Conservation (phyloP, 2,888 invertebrate species). For the Molorchus minor region DNA sequence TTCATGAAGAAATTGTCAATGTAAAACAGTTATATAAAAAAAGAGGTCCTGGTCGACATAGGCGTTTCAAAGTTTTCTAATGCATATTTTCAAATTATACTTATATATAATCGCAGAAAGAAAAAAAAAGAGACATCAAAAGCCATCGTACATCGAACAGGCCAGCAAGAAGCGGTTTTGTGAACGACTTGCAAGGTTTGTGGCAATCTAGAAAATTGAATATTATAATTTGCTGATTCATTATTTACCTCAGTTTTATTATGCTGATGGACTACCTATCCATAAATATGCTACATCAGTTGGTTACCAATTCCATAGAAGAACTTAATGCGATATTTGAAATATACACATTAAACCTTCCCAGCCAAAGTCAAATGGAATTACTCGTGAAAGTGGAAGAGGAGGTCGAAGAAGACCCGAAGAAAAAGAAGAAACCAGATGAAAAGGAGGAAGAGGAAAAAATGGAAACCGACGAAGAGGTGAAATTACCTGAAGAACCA, state of each 20-base stretch:
- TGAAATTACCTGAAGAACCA: too few relatives aligned
- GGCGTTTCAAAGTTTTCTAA: too few relatives aligned
- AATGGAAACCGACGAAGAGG: neutral
- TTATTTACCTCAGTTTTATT: constrained; percentile 69
- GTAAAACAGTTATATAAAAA: too few relatives aligned
- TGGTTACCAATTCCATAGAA: constrained; percentile 71
- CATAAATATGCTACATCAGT: constrained; percentile 72
- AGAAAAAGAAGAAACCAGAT: too few relatives aligned
- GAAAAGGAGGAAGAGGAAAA: constrained; percentile 55
- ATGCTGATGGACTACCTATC: constrained; percentile 77
- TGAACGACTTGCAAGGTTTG: constrained; percentile 78
- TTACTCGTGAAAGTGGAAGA: neutral
- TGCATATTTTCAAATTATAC: too few relatives aligned
- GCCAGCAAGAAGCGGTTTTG: constrained; percentile 85
- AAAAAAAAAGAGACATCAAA: constrained; percentile 42
- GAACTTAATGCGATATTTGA: constrained; percentile 68
- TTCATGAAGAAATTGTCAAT: too few relatives aligned
- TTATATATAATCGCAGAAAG: too few relatives aligned
- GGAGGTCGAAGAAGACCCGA: neutral
- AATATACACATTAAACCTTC: constrained; percentile 66
- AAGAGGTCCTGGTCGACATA: too few relatives aligned
- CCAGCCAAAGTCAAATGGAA: constrained; percentile 60
- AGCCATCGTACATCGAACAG: constrained; percentile 81
- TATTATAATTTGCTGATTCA: neutral
- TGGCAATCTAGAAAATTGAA: neutral